Base-by-base conservation (phyloP, 2,888 invertebrate species). In the Stictocephala bisonia region DNA sequence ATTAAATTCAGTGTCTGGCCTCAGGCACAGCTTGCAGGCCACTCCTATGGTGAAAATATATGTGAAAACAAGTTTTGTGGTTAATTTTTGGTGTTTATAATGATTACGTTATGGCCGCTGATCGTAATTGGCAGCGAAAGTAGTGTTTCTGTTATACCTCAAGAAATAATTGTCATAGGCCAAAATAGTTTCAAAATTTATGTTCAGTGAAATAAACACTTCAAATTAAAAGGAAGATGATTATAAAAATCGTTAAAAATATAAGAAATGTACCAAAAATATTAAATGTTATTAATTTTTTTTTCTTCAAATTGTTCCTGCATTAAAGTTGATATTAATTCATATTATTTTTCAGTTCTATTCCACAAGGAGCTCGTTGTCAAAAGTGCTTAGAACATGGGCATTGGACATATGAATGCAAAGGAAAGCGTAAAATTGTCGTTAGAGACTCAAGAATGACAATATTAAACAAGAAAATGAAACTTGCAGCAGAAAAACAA, bases 381-480 rank as follows among this genome's bases (percentile, higher is more conserved):
- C 97, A 97, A 83, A 97, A 96, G 85, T 97, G 97, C 82, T 85
- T 96, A 58, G 93, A 96, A 84, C 90, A 90, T 81, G 97, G 97
- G 0, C 97, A 97, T 83, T 97, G 96, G 95, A 96, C 95, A 74
- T 97, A 94, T 81, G 94, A 96, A 84, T 97, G 97, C 82, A 94
- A 90, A 78, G 93, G 93, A 13, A 96, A 96, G 84, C 88, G 96
- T 75, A 97, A 97, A 85, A 93, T 92, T 83, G 86, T 95, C 3
- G 91, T 94, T 79, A 89, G 96, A 72, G 90, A 91, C 3, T 95
- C 96, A 0, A 89, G 96, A 71, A 94, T 96, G 0, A 90, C 92
- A 79, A 88, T 92, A 75, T 84, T 97, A 77, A 92, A 91, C 80
- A 95, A 90, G 81, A 84, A 87, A 69, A 74, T 91, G 75, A 89